Conservation (phyloP, 2,113 vertebrate species). For the Gavialis gangeticus region DNA sequence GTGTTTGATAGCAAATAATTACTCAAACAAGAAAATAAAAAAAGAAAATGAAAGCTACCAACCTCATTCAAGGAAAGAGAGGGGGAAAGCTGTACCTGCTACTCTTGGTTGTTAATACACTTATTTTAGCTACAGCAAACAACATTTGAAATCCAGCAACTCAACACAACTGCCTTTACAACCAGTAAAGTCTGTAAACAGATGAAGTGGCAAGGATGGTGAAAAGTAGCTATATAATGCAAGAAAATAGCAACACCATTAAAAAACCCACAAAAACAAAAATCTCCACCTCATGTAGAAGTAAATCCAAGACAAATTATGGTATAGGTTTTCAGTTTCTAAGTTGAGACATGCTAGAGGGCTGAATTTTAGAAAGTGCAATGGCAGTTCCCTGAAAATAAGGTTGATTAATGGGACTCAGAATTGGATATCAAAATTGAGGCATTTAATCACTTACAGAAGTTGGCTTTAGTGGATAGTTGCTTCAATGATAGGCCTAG, state of each 20-base stretch:
- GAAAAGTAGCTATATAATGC: not conserved
- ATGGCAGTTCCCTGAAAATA: not conserved
- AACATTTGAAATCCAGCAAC: slow-evolving; percentile 56
- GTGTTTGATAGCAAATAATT: not conserved
- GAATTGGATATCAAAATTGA: not conserved
- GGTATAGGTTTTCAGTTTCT: not conserved
- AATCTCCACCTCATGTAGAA: not conserved
- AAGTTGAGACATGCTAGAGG: not conserved
- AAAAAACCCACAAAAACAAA: not conserved
- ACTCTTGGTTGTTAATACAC: slow-evolving; percentile 46
- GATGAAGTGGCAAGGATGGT: not conserved
- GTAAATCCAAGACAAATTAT: not conserved
- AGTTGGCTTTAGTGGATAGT: not conserved
- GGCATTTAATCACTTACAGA: not conserved
- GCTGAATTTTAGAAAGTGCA: not conserved
- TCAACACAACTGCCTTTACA: not conserved
- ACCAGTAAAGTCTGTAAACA: not conserved
- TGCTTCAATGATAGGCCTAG: not conserved
- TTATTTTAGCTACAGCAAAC: slow-evolving; percentile 48
- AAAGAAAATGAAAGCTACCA: not conserved
- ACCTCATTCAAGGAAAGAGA: slow-evolving; percentile 45
- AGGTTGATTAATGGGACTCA: not conserved
- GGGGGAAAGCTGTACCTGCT: not conserved
- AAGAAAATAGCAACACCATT: not conserved
- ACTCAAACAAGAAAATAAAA: not conserved